Base-by-base conservation (phyloP, 2,113 vertebrate species). In the Channa argus region DNA sequence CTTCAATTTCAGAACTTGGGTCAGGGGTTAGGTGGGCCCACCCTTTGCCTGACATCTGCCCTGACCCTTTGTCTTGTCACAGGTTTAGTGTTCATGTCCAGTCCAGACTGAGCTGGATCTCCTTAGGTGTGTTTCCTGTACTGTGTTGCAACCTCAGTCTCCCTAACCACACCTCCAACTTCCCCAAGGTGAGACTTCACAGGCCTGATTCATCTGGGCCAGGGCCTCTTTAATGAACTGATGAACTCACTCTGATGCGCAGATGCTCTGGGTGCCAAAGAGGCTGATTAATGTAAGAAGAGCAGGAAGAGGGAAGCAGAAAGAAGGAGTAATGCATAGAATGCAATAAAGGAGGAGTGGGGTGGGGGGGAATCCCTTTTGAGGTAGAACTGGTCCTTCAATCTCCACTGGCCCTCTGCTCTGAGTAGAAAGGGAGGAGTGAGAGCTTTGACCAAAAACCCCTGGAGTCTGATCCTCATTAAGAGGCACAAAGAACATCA, bases 391-490 rank as follows among this genome's bases (percentile, higher is more conserved):
- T 64, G 63, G 65, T 74, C 76, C 61, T 84, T 78, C 64, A 71
- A 79, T 83, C 63, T 75, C 49, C 54, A 47, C 72, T 80, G 63
- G 62, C 53, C 71, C 71, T 63, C 24, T 76, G 73, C 82, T 86
- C 68, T 0, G 10, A 70, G 60, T 51, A 55, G 70, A 58, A 51
- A 47, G 10, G 58, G 51, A 36, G 52, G 75, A 44, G 63, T 36
- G 50, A 4, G 44, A 60, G 15, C 54, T 84, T 81, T 79, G 72
- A 59, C 83, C 79, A 72, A 81, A 90, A 88, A 51, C 0, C 2
- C 67, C 67, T 1, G 0, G 64, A 87, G 87, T 86, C 87, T 89
- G 87, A 91, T 88, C 86, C 88, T 93, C 88, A 91, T 92, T 93
- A 92, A 83, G 78, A 83, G 70, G 83, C 64, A 84, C 78, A 83